These are phyloP conservation scores for Hafferia zeledoni DNA, from an alignment of 2,797 vertebrate genomes.

Conservation along the genomic window DNA sequence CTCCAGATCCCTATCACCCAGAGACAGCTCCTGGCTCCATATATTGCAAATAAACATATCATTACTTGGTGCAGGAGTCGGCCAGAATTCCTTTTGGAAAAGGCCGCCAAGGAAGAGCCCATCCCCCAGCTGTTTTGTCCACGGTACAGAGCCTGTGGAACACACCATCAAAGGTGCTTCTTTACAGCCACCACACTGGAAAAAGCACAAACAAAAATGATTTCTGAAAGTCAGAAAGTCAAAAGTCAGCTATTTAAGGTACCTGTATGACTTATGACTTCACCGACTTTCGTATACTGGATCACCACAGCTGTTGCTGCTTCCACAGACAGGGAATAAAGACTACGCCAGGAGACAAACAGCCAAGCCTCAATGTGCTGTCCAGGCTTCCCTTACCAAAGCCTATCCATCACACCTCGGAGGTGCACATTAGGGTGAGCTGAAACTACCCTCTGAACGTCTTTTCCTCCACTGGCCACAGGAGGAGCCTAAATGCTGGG, in stretches of 20 bases:
- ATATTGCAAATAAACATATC: conserved; percentile 26
- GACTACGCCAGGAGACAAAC: not conserved
- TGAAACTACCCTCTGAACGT: not conserved
- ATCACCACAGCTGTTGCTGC: not conserved
- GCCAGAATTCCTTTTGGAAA: conserved; percentile 4
- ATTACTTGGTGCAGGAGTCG: not conserved
- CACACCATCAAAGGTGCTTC: not conserved
- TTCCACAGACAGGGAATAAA: not conserved
- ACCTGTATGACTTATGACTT: not conserved
- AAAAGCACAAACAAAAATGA: not conserved
- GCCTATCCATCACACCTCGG: not conserved
- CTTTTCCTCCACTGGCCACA: not conserved
- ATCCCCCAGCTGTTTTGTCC: not conserved
- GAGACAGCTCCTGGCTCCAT: conserved; percentile 8
- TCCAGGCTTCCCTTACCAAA: not conserved
- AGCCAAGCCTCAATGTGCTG: not conserved
- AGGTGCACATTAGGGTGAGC: not conserved
- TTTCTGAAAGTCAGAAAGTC: not conserved
- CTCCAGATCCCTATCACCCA: conserved; percentile 20
- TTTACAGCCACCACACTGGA: not conserved
- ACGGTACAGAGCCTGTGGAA: not conserved
- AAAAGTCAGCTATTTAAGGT: not conserved
- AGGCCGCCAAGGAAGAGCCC: not conserved
- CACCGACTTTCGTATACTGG: not conserved
- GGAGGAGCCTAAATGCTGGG: not conserved